Percentiles rank a stretch among this genome's conserved stretches.
These are phyloP conservation scores for Gopherus evgoodei DNA, from an alignment of 2,113 vertebrate genomes.

Conservation along the genomic window DNA sequence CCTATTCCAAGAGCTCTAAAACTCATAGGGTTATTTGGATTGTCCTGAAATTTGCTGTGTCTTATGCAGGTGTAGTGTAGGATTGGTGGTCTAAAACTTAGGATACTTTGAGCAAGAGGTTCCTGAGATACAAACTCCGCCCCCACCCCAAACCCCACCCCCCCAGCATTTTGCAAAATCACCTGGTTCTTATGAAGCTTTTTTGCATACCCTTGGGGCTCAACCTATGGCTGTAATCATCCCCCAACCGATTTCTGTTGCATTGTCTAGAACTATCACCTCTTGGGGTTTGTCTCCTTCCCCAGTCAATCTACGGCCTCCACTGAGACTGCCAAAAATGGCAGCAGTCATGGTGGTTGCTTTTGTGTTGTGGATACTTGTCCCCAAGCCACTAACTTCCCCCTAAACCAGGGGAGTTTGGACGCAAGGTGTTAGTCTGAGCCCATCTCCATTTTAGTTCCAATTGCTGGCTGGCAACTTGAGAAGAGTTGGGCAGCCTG, in stretches of 20 bases:
- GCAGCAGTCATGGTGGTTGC: rapidly evolving
- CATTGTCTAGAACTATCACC: not conserved
- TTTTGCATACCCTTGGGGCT: not conserved
- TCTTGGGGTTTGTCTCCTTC: not conserved
- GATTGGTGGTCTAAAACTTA: not conserved
- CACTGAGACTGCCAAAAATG: not conserved
- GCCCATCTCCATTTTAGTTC: not conserved
- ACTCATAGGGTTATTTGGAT: not conserved
- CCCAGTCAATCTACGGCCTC: not conserved
- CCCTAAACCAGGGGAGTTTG: not conserved
- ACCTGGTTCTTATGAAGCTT: not conserved
- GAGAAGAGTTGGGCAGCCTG: not conserved
- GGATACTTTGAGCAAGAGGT: not conserved
- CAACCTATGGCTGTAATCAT: not conserved
- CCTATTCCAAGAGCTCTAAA: too few relatives aligned
- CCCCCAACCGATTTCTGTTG: not conserved
- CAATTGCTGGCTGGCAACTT: not conserved
- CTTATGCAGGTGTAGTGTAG: not conserved
- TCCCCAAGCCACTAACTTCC: not conserved
- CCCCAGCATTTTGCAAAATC: not conserved
- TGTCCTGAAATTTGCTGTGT: not conserved
- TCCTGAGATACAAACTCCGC: not conserved
- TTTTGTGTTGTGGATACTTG: not conserved
- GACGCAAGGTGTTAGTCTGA: not conserved
- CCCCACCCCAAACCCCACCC: too few relatives aligned